Evolutionary conservation across 2,888 invertebrate species (phyloP).

Genomic region (Apeira syringaria): DNA sequence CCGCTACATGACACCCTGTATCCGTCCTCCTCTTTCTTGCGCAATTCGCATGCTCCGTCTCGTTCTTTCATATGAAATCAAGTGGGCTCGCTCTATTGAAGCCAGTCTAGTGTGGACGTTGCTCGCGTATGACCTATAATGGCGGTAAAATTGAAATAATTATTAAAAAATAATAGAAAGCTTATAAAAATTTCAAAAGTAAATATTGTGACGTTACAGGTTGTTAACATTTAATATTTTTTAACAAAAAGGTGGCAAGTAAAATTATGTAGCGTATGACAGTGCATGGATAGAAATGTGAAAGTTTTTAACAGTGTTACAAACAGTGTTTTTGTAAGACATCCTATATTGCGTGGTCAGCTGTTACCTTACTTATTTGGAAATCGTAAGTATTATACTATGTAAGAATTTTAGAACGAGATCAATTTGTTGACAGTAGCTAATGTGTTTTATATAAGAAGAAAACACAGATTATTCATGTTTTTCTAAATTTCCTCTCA

Average conservation of each 20-base stretch:
- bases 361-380: constrained; percentile 13
- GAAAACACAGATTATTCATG: too few species aligned
- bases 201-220: constrained; percentile 19
- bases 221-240: background rate
- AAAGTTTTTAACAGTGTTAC: constrained; percentile 52
- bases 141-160: constrained; percentile 40
- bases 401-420: background rate
- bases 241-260: constrained; percentile 3
- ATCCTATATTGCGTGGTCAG: constrained; percentile 17
- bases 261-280: constrained; percentile 2
- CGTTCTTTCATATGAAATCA: constrained; percentile 53
- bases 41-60: constrained; percentile 41
- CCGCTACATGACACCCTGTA: constrained; percentile 73
- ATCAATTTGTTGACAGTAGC: too few species aligned
- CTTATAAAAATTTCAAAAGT: constrained; percentile 3
- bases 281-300: constrained; percentile 51
- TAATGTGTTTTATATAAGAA: too few species aligned
- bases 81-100: constrained; percentile 50
- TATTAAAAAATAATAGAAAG: constrained; percentile 34
- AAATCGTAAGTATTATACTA: constrained; percentile 11
- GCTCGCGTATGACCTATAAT: constrained; percentile 58
- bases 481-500: too few species aligned
- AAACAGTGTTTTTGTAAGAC: constrained; percentile 17
- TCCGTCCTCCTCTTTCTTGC: constrained; percentile 47
- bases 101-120: constrained; percentile 60